These are phyloP conservation scores for Epinephelus awoara DNA, from an alignment of 2,797 vertebrate genomes.

Conservation along the genomic window DNA sequence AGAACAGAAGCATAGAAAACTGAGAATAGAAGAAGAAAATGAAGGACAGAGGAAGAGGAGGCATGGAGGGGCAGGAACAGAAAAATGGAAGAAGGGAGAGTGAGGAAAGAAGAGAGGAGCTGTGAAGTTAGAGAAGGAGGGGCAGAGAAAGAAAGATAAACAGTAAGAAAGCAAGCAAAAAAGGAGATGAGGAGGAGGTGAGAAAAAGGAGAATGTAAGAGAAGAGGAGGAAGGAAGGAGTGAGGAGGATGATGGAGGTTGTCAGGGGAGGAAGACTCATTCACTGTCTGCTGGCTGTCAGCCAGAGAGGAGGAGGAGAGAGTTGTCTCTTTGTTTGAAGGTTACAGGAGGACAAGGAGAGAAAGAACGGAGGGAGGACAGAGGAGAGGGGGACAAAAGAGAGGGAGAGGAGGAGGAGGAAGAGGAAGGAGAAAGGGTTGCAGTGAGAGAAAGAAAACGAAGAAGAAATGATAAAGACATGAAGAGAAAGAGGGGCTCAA, in stretches of 20 bases:
- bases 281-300: slow-evolving; percentile 73
- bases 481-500: slow-evolving; percentile 55
- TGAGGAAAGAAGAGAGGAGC: background rate
- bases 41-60: too few relatives aligned
- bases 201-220: background rate
- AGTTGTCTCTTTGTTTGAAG: slow-evolving; percentile 65
- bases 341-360: slow-evolving; percentile 60
- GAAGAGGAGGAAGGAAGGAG: background rate
- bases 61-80: background rate
- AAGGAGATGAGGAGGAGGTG: background rate
- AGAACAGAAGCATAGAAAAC: background rate
- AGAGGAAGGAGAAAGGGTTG: slow-evolving; percentile 21
- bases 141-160: background rate
- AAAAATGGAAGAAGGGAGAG: background rate
- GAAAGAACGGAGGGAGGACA: slow-evolving; percentile 16
- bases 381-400: slow-evolving; percentile 32
- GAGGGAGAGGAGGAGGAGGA: background rate
- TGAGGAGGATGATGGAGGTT: slow-evolving; percentile 31
- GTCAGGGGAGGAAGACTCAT: slow-evolving; percentile 69
- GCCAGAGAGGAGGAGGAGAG: slow-evolving; percentile 66
- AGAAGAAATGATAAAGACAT: slow-evolving; percentile 61
- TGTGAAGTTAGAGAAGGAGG: background rate
- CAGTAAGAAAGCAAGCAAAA: too few relatives aligned
- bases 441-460: slow-evolving; percentile 22
- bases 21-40: background rate